These are phyloP conservation scores for Ctenomys sociabilis DNA, from an alignment of 2,113 vertebrate species.

Conservation along the genomic window DNA sequence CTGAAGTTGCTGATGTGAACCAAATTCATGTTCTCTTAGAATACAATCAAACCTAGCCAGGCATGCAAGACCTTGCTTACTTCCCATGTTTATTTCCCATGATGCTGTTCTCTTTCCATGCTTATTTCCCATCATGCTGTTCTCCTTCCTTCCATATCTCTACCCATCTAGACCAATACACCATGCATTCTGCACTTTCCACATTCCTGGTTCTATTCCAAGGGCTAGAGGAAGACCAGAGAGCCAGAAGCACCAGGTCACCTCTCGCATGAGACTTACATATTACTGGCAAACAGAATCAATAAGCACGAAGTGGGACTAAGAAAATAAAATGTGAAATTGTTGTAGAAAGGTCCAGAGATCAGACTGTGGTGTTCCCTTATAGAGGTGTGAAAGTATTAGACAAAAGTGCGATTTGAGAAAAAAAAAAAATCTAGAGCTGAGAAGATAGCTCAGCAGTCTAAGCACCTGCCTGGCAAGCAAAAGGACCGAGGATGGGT, in stretches of 20 bases:
- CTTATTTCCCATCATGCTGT: background rate
- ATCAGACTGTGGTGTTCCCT: background rate
- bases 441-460: too few species aligned
- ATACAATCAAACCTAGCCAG: background rate
- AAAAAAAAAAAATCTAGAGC: background rate
- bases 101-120: background rate
- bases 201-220: accelerated
- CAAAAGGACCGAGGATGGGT: too few species aligned
- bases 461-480: too few species aligned
- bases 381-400: background rate
- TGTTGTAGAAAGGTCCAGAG: background rate
- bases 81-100: background rate
- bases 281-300: background rate
- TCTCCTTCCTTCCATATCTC: background rate
- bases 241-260: background rate
- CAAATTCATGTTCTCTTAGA: background rate
- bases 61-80: background rate
- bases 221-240: background rate
- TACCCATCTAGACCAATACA: background rate
- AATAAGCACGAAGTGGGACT: background rate
- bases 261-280: background rate
- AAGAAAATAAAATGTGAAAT: background rate
- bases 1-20: background rate
- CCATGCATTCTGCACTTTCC: background rate
- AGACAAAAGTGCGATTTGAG: background rate